phyloP scores from a whole-genome alignment of 2,113 vertebrate genomes.

The Cebidichthys violaceus region DNA sequence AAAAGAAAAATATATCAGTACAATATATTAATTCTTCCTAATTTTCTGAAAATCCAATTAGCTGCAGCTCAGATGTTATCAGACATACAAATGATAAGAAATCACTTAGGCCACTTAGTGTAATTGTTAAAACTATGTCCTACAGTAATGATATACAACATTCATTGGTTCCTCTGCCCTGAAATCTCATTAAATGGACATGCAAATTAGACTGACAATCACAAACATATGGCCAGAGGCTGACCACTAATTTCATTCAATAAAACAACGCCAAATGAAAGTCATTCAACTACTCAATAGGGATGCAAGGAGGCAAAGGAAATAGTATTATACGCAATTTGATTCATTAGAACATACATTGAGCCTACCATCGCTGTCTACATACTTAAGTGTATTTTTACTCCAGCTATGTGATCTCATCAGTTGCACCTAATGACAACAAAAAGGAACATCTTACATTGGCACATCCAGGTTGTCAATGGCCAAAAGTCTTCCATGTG shows the following conservation, averaged over 20 bases:
- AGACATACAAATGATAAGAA: slow-evolving; percentile 1
- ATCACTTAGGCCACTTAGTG: background rate
- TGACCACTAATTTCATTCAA: background rate
- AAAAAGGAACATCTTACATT: slow-evolving; percentile 77
- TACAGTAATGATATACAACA: slow-evolving; percentile 11
- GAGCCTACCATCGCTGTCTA: background rate
- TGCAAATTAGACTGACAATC: slow-evolving; percentile 7
- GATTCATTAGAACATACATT: background rate
- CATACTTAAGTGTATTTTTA: background rate
- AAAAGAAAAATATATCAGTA: background rate
- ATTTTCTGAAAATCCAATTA: slow-evolving; percentile 39
- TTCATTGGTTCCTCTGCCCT: background rate
- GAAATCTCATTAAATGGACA: slow-evolving; percentile 18
- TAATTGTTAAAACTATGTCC: slow-evolving; percentile 2
- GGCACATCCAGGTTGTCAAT: slow-evolving; percentile 81
- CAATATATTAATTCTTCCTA: background rate
- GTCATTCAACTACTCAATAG: background rate
- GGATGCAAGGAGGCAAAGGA: background rate
- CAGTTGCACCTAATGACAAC: background rate
- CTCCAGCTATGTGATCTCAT: background rate
- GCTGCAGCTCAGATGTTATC: slow-evolving; percentile 11
- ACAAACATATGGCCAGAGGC: slow-evolving; percentile 19
- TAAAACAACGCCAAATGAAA: background rate
- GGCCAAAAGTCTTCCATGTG: slow-evolving; percentile 80
- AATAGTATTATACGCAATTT: background rate